Evolutionary conservation across 2,113 vertebrate genomes (phyloP), one percentile per base, ranked within the genome.

Genomic region (Gila orcuttii): DNA sequence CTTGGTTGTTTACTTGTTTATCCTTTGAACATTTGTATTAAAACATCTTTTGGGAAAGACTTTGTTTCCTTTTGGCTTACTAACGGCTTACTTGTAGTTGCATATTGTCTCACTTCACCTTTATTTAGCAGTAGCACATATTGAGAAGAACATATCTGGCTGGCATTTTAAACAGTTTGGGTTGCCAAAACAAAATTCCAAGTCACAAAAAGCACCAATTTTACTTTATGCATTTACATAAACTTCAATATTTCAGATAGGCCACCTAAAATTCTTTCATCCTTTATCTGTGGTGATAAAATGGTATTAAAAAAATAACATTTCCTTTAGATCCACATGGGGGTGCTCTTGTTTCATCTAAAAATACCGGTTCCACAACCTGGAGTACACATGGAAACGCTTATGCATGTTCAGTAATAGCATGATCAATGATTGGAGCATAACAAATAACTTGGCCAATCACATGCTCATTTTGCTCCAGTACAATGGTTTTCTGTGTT

Each of bases 341-440:
- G 92, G 94, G 94, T 93, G 94, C 88, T 93, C 92, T 94, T 92
- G 91, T 83, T 84, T 90, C 92, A 83, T 68, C 52, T 3, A 87
- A 89, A 89, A 86, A 68, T 57, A 13, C 47, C 3, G 6, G 6
- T 45, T 28, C 19, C 42, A 42, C 19, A 50, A 8, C 4, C 75
- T 31, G 50, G 45, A 21, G 36, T 6, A 21, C 82, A 83, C 23
- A 83, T 59, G 82, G 82, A 73, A 83, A 73, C 31, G 2, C 64
- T 83, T 50, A 62, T 8, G 62, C 52, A 64, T 19, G 47, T 62
- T 60, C 10, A 45, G 9, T 66, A 42, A 50, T 64, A 45, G 45
- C 45, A 76, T 39, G 77, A 79, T 60, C 33, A 25, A 42, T 59
- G 33, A 59, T 77, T 50, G 71, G 42, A 74, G 12, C 71, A 23